Conservation (phyloP, 2,113 vertebrate genomes). For the Collichthys lucidus region DNA sequence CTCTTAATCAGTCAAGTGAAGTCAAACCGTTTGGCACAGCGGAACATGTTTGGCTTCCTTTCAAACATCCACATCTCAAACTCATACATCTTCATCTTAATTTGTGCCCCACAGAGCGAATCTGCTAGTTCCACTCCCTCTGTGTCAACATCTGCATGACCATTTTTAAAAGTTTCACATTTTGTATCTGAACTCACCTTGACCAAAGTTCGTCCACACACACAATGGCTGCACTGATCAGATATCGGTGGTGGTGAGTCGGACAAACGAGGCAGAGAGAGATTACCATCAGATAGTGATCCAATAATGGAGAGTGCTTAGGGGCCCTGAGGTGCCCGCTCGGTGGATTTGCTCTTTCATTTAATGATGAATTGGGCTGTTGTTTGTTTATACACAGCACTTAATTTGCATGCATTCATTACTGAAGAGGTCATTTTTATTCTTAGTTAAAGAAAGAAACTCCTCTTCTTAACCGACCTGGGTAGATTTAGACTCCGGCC, state of each 20-base stretch:
- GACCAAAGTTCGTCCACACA: background rate
- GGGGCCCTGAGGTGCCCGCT: background rate
- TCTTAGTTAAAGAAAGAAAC: background rate
- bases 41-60: background rate
- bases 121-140: background rate
- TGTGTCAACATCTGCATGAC: background rate
- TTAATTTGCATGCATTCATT: slow-evolving; percentile 36
- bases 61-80: background rate
- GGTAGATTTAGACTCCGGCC: background rate
- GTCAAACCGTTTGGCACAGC: background rate
- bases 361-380: background rate
- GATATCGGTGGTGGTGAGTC: background rate
- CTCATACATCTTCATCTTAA: background rate
- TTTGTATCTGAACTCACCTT: background rate
- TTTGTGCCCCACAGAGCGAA: background rate
- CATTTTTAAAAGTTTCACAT: background rate
- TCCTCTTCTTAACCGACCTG: background rate
- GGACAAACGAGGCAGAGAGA: too few species aligned
- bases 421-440: background rate
- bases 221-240: background rate
- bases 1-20: background rate
- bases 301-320: background rate
- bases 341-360: background rate
- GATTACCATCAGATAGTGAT: background rate
- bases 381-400: background rate